phyloP scores from a whole-genome alignment of 2,113 vertebrate species.

The Podarcis raffonei region DNA sequence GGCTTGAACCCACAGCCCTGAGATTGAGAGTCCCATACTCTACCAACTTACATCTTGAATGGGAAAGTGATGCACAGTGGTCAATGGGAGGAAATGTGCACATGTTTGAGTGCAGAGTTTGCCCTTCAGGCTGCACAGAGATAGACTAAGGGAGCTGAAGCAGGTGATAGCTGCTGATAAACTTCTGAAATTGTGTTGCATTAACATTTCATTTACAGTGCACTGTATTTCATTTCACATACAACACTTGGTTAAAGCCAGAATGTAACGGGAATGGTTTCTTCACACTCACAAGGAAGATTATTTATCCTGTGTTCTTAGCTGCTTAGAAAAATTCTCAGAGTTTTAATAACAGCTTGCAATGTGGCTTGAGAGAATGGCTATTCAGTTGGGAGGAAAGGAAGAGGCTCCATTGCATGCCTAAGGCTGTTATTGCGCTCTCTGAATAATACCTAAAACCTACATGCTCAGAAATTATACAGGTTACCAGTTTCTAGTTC shows the following conservation, averaged over 20 bases:
- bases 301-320: too few species aligned
- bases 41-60: not conserved
- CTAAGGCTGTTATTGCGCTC: not conserved
- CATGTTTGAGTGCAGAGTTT: conserved; percentile 24
- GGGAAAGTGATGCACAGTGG: not conserved
- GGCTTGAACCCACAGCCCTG: too few species aligned
- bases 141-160: conserved; percentile 39
- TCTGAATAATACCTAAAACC: not conserved
- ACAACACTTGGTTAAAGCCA: not conserved
- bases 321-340: not conserved
- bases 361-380: not conserved
- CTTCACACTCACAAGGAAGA: too few species aligned
- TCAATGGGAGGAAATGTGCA: not conserved
- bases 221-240: not conserved
- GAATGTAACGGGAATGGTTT: not conserved
- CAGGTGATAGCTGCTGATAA: conserved; percentile 48
- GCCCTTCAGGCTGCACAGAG: conserved; percentile 16
- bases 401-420: not conserved
- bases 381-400: not conserved
- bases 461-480: too few species aligned
- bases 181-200: not conserved
- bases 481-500: too few species aligned
- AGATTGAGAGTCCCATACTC: too few species aligned
- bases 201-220: conserved; percentile 7
- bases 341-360: not conserved